Base-by-base conservation (phyloP, 2,113 vertebrate species). In the Corythornis cristatus region DNA sequence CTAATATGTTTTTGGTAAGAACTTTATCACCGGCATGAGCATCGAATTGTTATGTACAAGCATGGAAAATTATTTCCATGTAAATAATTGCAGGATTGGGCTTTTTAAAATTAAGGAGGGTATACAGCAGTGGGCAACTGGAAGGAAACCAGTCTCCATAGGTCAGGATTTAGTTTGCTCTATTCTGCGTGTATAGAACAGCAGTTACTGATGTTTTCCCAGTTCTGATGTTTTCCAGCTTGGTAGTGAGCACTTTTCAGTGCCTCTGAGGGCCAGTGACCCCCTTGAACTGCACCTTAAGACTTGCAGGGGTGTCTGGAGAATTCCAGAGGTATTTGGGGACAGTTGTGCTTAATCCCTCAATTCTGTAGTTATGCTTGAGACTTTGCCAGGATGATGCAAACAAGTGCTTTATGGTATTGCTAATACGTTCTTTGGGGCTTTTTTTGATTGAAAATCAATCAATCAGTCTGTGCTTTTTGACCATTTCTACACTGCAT, bases 11-110 rank as follows among this genome's bases (percentile, higher is more conserved):
- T 91, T 91, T 87, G 86, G 28, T 66, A 60, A 91, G 88, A 95
- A 83, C 91, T 93, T 86, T 96, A 86, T 95, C 91, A 81, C 76
- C 77, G 62, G 13, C 82, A 88, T 68, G 82, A 90, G 25, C 20
- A 9, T 11, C 40, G 58, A 79, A 51, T 75, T 88, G 71, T 91
- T 84, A 73, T 2, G 7, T 65, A 66, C 48, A n/a, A 62, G 62
- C 86, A 68, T 40, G 70, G 75, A 81, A 65, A 93, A 91, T n/a
- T n/a, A 28, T 79, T 95, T 79, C 65, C 67, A 13, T 61, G 76
- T 79, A 85, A 93, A 90, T 91, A 88, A 85, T 83, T 71, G n/a
- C 26, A 62, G 37, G 72, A 61, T 83, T 65, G 46, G 70, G 33
- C 64, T 40, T 90, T 94, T 90, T 82, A 73, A 74, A 90, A 37